Conservation (phyloP, 2,888 invertebrate species). For the Bellardia pandia region DNA sequence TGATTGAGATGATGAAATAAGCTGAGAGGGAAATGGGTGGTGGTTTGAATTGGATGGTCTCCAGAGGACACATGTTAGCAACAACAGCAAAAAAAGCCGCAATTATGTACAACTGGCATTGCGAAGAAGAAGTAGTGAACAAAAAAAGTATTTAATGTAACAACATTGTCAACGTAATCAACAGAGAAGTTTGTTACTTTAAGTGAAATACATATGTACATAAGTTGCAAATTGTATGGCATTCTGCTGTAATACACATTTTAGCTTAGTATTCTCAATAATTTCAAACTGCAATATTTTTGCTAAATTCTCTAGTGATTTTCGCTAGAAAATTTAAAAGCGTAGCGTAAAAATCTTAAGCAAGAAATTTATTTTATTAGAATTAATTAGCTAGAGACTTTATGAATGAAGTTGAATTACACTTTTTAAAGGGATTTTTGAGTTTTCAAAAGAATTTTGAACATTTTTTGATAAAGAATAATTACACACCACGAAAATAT, state of each 20-base stretch:
- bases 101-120: constrained; percentile 37
- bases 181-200: constrained; percentile 24
- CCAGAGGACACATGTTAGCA: constrained; percentile 55
- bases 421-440: too few relatives aligned
- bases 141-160: neutral
- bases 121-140: neutral
- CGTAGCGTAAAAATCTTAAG: too few relatives aligned
- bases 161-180: constrained; percentile 18
- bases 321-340: neutral
- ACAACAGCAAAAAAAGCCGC: constrained; percentile 19
- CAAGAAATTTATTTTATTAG: too few relatives aligned
- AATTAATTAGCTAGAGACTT: too few relatives aligned
- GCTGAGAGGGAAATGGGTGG: constrained; percentile 14
- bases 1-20: constrained; percentile 44
- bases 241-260: neutral
- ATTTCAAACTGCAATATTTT: neutral
- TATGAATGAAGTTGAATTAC: too few relatives aligned
- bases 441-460: too few relatives aligned
- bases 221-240: neutral
- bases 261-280: neutral
- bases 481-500: too few relatives aligned
- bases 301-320: neutral
- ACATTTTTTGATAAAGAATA: too few relatives aligned
- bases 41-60: constrained; percentile 23
- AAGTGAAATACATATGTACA: neutral